Conservation (phyloP, 2,113 vertebrate species). For the Macquaria australasica region DNA sequence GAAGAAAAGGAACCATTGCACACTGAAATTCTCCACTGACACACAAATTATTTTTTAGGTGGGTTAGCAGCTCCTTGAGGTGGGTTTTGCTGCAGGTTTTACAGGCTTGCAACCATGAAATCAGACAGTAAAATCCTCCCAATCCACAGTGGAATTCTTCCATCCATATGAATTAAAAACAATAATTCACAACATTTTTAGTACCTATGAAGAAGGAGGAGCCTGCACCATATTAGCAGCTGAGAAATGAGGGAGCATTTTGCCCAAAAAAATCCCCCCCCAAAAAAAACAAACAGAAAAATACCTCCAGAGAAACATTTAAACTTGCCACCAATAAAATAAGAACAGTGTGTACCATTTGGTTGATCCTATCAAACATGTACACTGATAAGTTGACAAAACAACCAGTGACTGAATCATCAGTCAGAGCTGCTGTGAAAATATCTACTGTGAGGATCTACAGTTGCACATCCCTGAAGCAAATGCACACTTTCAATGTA, state of each 20-base stretch:
- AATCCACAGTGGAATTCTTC: not conserved
- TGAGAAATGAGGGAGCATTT: not conserved
- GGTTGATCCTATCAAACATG: conserved; percentile 31
- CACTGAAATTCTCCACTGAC: not conserved
- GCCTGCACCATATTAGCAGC: not conserved
- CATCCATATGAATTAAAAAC: conserved; percentile 6
- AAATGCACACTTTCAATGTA: conserved; percentile 40
- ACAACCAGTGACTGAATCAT: conserved; percentile 25
- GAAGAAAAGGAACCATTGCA: not conserved
- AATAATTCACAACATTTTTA: not conserved
- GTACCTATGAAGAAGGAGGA: not conserved
- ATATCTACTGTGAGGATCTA: conserved; percentile 5
- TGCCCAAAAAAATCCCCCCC: not conserved
- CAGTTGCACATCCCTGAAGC: conserved; percentile 17
- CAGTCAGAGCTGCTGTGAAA: conserved; percentile 3
- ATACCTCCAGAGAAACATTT: not conserved
- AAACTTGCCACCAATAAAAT: not conserved
- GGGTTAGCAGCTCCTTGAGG: conserved; percentile 34
- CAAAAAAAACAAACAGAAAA: not conserved
- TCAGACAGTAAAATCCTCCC: conserved; percentile 42
- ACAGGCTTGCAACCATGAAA: conserved; percentile 34
- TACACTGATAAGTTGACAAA: conserved; percentile 24
- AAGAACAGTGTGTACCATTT: conserved; percentile 14
- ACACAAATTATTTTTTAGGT: conserved; percentile 10
- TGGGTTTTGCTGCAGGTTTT: conserved; percentile 23